A percentile compares a stretch with the other conserved stretches of the same genome.
These are phyloP conservation scores for Drosophila teissieri DNA, from an alignment of 1,140 invertebrate species.

Conservation along the genomic window DNA sequence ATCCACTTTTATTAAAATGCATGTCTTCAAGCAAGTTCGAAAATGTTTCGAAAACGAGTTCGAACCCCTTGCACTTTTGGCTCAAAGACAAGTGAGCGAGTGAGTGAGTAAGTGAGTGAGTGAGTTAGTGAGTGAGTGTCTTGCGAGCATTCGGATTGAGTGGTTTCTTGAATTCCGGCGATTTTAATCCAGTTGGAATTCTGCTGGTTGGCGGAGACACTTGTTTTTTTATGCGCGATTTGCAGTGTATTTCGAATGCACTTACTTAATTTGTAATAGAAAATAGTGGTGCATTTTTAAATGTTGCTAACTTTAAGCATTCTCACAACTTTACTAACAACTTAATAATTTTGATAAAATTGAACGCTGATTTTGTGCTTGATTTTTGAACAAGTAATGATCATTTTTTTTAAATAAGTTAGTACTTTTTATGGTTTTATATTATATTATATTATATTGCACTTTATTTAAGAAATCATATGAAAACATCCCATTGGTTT, in stretches of 20 bases:
- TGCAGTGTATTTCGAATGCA: constrained; percentile 2
- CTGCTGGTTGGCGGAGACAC: constrained; percentile 35
- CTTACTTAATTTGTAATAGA: not conserved
- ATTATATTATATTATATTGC: not conserved
- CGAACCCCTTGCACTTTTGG: constrained; percentile 69
- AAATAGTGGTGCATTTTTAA: too few species aligned
- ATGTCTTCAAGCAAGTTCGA: constrained; percentile 36
- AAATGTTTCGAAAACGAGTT: constrained; percentile 48
- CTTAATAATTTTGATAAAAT: too few species aligned
- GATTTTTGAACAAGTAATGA: too few species aligned
- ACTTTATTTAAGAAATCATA: not conserved
- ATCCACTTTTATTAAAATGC: not conserved
- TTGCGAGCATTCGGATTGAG: constrained; percentile 26
- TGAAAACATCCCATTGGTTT: not conserved
- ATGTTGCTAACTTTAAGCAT: too few species aligned
- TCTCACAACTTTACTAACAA: too few species aligned
- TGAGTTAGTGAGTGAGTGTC: not conserved
- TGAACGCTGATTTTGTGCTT: too few species aligned
- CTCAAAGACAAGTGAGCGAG: constrained; percentile 47
- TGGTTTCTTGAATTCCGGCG: constrained; percentile 11
- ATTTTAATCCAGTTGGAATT: constrained; percentile 30
- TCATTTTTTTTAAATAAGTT: too few species aligned
- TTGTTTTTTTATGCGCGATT: constrained; percentile 24
- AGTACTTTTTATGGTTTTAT: too few species aligned
- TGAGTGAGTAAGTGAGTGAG: not conserved